Evolutionary conservation across 2,888 invertebrate species (phyloP).

Genomic region (Nowickia ferox): DNA sequence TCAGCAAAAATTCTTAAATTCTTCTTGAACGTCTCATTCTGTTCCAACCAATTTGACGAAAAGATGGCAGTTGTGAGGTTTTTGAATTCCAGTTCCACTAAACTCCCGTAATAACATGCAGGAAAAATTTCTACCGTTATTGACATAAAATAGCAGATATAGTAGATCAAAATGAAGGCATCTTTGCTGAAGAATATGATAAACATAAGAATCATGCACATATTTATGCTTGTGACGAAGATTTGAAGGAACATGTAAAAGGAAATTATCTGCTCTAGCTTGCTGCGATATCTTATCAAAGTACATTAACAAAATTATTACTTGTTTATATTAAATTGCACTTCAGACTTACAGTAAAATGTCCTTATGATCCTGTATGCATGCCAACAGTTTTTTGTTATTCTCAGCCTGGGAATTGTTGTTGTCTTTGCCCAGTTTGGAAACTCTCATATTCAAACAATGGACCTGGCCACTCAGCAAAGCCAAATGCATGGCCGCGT

Average conservation of each 20-base stretch:
- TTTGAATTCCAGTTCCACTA: conserved; percentile 64
- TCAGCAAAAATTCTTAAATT: conserved; percentile 64
- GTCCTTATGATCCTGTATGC: conserved; percentile 70
- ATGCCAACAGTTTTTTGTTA: conserved; percentile 54
- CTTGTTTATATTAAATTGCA: too few species aligned
- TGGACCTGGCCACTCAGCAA: conserved; percentile 70
- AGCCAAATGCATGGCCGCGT: conserved; percentile 63
- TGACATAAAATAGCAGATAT: conserved; percentile 54
- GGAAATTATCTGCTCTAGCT: conserved; percentile 55
- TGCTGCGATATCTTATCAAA: conserved; percentile 43
- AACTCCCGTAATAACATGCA: conserved; percentile 68
- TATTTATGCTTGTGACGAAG: too few species aligned
- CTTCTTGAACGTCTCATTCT: conserved; percentile 60
- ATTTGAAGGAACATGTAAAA: too few species aligned
- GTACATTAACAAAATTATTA: too few species aligned
- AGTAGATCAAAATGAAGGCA: conserved; percentile 52
- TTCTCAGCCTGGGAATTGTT: not conserved
- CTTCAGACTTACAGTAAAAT: conserved; percentile 65
- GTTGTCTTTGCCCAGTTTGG: conserved; percentile 61
- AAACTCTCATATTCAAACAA: conserved; percentile 62
- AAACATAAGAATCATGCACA: conserved; percentile 38
- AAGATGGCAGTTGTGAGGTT: conserved; percentile 64
- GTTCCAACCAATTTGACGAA: conserved; percentile 67
- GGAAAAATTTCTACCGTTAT: conserved; percentile 67
- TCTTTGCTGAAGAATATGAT: conserved; percentile 62